Conservation (phyloP, 2,113 vertebrate genomes). For the Hassar affinis region DNA sequence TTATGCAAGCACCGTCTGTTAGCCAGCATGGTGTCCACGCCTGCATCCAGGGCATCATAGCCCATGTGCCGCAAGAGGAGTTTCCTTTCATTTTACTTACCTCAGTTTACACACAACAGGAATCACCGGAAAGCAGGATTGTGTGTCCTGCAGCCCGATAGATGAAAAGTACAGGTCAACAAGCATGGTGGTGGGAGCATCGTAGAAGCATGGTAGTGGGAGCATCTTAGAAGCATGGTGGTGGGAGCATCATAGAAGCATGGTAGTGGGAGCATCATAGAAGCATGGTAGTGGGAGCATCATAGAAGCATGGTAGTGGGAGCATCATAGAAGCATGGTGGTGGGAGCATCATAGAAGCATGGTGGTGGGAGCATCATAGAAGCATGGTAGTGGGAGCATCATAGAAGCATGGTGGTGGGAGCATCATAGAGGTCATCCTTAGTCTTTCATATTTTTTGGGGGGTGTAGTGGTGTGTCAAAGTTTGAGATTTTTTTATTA, state of each 20-base stretch:
- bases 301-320: too few relatives aligned
- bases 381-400: too few relatives aligned
- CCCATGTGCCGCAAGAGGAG: slow-evolving; percentile 11
- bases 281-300: too few relatives aligned
- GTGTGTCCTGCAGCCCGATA: not conserved
- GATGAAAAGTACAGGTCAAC: not conserved
- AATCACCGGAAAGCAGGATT: not conserved
- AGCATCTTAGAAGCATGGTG: not conserved
- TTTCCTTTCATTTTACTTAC: slow-evolving; percentile 3
- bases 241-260: not conserved
- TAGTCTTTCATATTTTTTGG: too few relatives aligned
- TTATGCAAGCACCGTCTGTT: slow-evolving; percentile 52
- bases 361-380: too few relatives aligned
- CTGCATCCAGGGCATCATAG: not conserved
- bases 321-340: too few relatives aligned
- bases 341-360: too few relatives aligned
- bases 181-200: not conserved
- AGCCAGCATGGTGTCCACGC: slow-evolving; percentile 29
- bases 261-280: too few relatives aligned
- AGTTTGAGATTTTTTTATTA: not conserved
- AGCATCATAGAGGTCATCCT: too few relatives aligned
- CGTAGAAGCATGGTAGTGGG: too few relatives aligned
- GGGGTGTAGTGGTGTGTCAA: not conserved
- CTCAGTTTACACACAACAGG: not conserved
- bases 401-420: too few relatives aligned